Base-by-base conservation (phyloP, 2,797 vertebrate genomes). In the Sardinella longiceps region DNA sequence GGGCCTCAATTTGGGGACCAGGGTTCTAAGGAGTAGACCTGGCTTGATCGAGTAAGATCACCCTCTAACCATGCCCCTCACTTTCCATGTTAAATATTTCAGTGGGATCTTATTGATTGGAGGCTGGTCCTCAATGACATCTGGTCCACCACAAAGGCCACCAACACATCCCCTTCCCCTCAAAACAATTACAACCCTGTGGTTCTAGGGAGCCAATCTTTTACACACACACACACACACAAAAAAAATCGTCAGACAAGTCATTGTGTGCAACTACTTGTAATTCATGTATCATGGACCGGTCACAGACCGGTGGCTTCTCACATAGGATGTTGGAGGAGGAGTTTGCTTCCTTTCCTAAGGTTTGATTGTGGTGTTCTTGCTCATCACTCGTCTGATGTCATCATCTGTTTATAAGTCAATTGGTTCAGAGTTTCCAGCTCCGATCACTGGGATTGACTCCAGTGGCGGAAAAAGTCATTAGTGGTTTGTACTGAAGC, bases 71-170 rank as follows among this genome's bases (percentile, higher is more conserved):
- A 33, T 43, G 70, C 33, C 70, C 70, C 70, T 77, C 15, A 20
- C 33, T 77, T 18, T 77, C 6, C 6, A 15, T 39, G 15, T 77
- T 77, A 39, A 77, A 77, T 77, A 77, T 77, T 77, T 77, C 70
- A 77, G 37, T 77, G 43, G 70, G 18, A 77, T 20, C 20, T 77
- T 77, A 77, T 77, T 77, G 70, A 77, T 77, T 43, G 18, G 70
- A 18, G 15, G 66, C 20, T 74, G 66, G 33, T 39, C 18, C 18
- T 28, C 63, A 30, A 74, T 28, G 15, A 39, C 33, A 43, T 15
- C 33, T 39, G 33, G 18, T 23, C 4, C 6, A 18, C 70, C 37
- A 20, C 33, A 74, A 74, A 74, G 14, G 33, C 15, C 66, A 77
- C 18, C 37, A 33, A 18, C 7, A 43, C 37, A 23, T 77, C 7